phyloP scores from a whole-genome alignment of 2,113 vertebrate genomes.

The Malaclemys terrapin region DNA sequence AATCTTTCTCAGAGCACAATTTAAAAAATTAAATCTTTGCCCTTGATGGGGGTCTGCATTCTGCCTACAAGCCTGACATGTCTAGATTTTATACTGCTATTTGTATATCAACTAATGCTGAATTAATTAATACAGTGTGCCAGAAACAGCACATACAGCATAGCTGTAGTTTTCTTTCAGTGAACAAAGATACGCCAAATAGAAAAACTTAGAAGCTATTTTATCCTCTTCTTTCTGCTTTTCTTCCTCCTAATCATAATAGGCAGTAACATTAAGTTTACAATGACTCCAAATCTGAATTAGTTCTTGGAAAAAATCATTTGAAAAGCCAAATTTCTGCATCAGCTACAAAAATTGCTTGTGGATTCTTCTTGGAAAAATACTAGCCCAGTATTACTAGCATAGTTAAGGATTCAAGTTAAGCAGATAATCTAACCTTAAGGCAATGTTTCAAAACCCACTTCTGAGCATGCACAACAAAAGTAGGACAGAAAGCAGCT shows the following conservation, averaged over 20 bases:
- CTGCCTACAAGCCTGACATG: neutral
- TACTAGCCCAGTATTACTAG: neutral
- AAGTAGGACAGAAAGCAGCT: neutral
- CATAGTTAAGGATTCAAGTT: neutral
- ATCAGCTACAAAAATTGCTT: neutral
- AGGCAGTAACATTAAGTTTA: neutral
- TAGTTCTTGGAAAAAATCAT: neutral
- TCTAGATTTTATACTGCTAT: neutral
- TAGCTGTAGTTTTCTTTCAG: neutral
- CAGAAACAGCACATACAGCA: neutral
- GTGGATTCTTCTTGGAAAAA: neutral
- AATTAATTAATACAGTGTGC: neutral
- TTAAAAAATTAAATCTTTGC: neutral
- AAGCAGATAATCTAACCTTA: neutral
- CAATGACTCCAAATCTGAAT: neutral
- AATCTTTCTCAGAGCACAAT: neutral
- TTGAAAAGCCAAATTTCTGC: neutral
- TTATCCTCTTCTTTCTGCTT: neutral
- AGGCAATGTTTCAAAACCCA: neutral
- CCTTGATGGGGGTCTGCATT: neutral
- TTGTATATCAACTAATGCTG: neutral
- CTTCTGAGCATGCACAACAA: neutral
- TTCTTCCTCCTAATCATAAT: neutral
- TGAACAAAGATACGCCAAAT: neutral
- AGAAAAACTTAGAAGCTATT: neutral